A percentile compares a stretch with the other conserved stretches of the same genome.
phyloP scores from a whole-genome alignment of 2,113 vertebrate genomes.

The Nyctibius bracteatus region DNA sequence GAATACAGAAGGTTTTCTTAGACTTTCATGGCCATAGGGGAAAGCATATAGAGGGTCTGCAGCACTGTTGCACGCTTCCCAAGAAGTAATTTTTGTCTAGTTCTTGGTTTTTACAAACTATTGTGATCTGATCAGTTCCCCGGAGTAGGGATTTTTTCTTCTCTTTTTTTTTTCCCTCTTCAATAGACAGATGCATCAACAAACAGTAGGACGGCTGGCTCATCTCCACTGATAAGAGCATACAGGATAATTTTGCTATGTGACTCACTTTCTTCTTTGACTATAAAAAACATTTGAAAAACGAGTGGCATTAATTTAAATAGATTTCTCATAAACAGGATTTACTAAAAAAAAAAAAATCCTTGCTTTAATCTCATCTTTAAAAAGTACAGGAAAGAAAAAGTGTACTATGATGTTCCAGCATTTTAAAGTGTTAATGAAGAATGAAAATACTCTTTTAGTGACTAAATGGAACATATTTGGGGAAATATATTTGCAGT shows the following conservation, averaged over 20 bases:
- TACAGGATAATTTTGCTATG: slow-evolving; percentile 13
- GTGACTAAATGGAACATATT: not conserved
- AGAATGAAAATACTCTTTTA: slow-evolving; percentile 7
- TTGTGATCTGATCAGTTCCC: not conserved
- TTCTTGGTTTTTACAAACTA: not conserved
- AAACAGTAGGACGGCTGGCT: slow-evolving; percentile 38
- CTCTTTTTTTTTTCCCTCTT: rapidly evolving
- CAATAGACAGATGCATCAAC: slow-evolving; percentile 19
- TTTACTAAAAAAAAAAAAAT: not conserved
- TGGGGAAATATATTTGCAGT: not conserved
- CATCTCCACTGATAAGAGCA: slow-evolving; percentile 37
- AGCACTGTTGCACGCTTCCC: not conserved
- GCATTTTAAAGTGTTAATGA: not conserved
- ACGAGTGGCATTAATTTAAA: slow-evolving; percentile 43
- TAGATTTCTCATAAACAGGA: slow-evolving; percentile 32
- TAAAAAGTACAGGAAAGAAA: not conserved
- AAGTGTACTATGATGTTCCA: not conserved
- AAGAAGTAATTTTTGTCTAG: not conserved
- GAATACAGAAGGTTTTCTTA: not conserved
- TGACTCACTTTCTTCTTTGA: slow-evolving; percentile 49
- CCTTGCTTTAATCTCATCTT: slow-evolving; percentile 44
- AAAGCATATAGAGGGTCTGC: not conserved
- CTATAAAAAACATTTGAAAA: slow-evolving; percentile 24
- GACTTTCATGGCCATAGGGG: not conserved
- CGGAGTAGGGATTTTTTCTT: not conserved